Conservation (phyloP, 2,113 vertebrate genomes). For the Bungarus multicinctus region DNA sequence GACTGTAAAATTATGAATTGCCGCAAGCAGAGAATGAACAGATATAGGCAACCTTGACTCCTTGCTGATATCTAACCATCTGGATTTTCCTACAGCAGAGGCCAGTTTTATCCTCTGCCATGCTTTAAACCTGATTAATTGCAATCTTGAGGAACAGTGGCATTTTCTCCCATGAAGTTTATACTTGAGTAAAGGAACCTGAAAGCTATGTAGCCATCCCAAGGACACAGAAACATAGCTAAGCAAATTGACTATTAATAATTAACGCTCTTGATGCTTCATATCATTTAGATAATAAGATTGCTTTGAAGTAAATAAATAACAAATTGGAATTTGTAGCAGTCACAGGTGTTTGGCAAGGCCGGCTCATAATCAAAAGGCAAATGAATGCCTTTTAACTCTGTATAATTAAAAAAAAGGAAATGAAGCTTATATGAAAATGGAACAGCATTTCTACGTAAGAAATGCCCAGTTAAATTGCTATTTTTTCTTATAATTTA, state of each 20-base stretch:
- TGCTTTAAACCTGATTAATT: not conserved
- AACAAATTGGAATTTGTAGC: slow-evolving; percentile 76
- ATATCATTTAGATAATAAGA: slow-evolving; percentile 76
- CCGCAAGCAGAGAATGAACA: not conserved
- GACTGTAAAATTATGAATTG: not conserved
- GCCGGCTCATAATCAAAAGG: slow-evolving; percentile 67
- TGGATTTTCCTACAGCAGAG: not conserved
- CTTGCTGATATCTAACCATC: not conserved
- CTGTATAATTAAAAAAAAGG: slow-evolving; percentile 75
- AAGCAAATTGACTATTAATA: slow-evolving; percentile 71
- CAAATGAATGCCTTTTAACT: slow-evolving; percentile 76
- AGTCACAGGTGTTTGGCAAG: slow-evolving; percentile 81
- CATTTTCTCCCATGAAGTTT: slow-evolving; percentile 39
- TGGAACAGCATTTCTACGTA: slow-evolving; percentile 64
- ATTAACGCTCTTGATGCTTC: slow-evolving; percentile 72
- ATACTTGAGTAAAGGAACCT: slow-evolving; percentile 54
- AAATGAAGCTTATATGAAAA: slow-evolving; percentile 81
- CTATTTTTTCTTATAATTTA: slow-evolving; percentile 66
- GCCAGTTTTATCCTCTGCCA: not conserved
- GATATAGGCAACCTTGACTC: not conserved
- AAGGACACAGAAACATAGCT: slow-evolving; percentile 62
- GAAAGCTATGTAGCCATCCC: slow-evolving; percentile 50
- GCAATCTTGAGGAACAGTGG: not conserved
- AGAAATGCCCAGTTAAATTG: slow-evolving; percentile 69
- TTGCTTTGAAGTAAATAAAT: slow-evolving; percentile 80